A percentile compares a stretch with the other conserved stretches of the same genome.
Conservation (phyloP, 2,797 vertebrate species). For the Paedocypris micromegethes region DNA sequence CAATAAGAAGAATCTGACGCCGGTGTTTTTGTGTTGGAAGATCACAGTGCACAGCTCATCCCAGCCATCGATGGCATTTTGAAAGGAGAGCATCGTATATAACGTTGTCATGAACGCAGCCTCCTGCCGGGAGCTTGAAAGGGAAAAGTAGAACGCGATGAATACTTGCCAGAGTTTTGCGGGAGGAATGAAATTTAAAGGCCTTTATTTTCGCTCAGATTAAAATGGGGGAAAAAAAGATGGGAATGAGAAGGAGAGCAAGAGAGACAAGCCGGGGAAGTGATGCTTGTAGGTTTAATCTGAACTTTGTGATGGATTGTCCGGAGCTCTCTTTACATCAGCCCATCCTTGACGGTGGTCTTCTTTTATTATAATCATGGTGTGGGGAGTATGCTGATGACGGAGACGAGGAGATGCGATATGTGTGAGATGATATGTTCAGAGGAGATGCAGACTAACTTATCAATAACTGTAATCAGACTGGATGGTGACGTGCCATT, state of each 20-base stretch:
- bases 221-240: conserved; percentile 60
- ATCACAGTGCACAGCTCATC: conserved; percentile 76
- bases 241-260: conserved; percentile 24
- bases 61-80: conserved; percentile 80
- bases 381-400: conserved; percentile 53
- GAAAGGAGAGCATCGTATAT: conserved; percentile 78
- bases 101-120: conserved; percentile 75
- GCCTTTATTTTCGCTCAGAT: conserved; percentile 78
- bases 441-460: conserved; percentile 48
- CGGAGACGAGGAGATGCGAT: conserved; percentile 43
- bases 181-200: conserved; percentile 75
- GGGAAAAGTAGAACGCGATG: conserved; percentile 67
- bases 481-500: conserved; percentile 41
- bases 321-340: conserved; percentile 64
- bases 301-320: conserved; percentile 68
- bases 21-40: conserved; percentile 74
- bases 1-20: conserved; percentile 75
- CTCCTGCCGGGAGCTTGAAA: conserved; percentile 79
- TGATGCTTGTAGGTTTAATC: conserved; percentile 64
- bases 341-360: conserved; percentile 54
- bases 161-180: conserved; percentile 76
- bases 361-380: conserved; percentile 68
- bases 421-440: conserved; percentile 58
- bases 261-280: conserved; percentile 44
- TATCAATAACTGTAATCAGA: conserved; percentile 54